Evolutionary conservation across 2,113 vertebrate species (phyloP), one percentile per base, ranked within the genome.

Genomic region (Pardalotus punctatus): DNA sequence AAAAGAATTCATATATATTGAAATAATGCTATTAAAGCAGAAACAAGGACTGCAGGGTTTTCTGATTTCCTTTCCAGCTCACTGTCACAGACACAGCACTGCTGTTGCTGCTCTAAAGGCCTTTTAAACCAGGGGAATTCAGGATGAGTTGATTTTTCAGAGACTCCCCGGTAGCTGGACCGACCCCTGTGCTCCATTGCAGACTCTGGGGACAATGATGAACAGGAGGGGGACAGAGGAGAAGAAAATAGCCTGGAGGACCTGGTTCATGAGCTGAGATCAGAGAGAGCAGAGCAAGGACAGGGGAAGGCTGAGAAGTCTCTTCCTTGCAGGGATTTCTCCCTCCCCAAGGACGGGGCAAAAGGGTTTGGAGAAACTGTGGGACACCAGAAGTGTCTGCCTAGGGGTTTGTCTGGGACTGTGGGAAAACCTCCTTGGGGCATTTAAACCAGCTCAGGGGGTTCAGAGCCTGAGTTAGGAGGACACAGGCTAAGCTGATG

Each of bases 381-480:
- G 42, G 33, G 36, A 24, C 14, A 31, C 1, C 8, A 62, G 23
- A 29, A 38, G 1, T 8, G 9, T 43, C 42, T 57, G 6, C 35
- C 9, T 6, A 21, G 51, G 78, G 6, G 27, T 66, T 80, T 80
- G 19, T 53, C 9, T 47, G 31, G 27, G 23, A 2, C 19, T 43
- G 3, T 47, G 42, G 33, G 27, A 47, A 18, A 65, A 10, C 5
- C 14, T 70, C 54, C n/a, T 36, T 51, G 56, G 31, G 50, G 12
- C 14, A 4, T 78, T 83, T 81, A 29, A 86, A 61, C 19, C 25
- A 29, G 40, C 18, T 2, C 35, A 64, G 18, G 6, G 9, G 22
- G 6, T 48, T 70, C 60, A 58, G 27, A 78, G 20, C 24, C 56
- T 15, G 25, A 0, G 0, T 33, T 29, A 35, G 17, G 27, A 74